Evolutionary conservation across 2,797 vertebrate genomes (phyloP), one percentile per base, ranked within the genome.

Genomic region (Danio kyathit): DNA sequence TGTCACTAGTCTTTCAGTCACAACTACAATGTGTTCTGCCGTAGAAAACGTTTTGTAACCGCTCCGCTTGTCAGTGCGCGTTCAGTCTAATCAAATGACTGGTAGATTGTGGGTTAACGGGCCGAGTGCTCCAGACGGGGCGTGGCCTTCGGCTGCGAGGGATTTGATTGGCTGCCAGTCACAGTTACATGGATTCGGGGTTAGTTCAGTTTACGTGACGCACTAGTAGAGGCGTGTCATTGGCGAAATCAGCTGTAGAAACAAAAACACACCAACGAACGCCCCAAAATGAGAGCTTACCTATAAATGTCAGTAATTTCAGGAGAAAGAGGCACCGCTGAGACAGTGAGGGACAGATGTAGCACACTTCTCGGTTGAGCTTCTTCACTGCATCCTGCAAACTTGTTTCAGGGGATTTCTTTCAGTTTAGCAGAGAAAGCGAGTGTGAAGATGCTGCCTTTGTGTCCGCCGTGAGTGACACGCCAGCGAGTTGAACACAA

Each of bases 161-260:
- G 7, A 48, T 51, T 16, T 46, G 80, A 87, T 87, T 85, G 87
- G 85, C 49, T 69, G 12, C 5, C 46, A 63, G 52, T 76, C 52
- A 63, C 44, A 40, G 63, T 78, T 80, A 59, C 67, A 84, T 74
- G 60, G 79, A 76, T 29, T 17, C 75, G 65, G 56, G 43, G 64
- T 65, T 48, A 70, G 81, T 54, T 79, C 49, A 46, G 66, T 77
- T 54, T 82, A 63, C 41, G 85, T 94, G 92, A 93, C 93, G 93
- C 81, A 75, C 16, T 3, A 72, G 1, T 29, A 91, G 90, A 74
- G 92, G 93, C 91, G 93, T 92, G 91, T 51, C 88, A 70, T 72
- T 71, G 70, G 74, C 81, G 81, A 90, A 93, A 93, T 93, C 92
- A 93, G 92, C 91, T 93, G 92, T 90, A 89, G 90, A 91, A 94